Base-by-base conservation (phyloP, 2,888 invertebrate genomes). In the Melanophora roralis region DNA sequence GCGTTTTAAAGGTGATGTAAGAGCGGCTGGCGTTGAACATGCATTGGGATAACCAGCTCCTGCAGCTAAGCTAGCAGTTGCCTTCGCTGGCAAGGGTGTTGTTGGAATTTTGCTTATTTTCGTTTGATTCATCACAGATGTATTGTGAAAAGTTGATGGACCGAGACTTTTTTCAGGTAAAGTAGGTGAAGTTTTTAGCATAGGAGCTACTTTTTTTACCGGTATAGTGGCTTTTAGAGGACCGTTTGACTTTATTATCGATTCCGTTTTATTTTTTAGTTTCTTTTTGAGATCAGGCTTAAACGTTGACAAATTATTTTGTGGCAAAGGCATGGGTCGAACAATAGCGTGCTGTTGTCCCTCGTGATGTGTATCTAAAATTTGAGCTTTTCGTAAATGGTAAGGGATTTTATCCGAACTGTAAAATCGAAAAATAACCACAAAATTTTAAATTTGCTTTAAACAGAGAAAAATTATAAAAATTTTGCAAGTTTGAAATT, bases 201-300 rank as follows among this genome's bases (percentile, higher is more conserved):
- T 83, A 0, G 85, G 84, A 7, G 84, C 83, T 7, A 85, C 84
- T 38, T 84, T 86, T 49, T 85, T 86, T 0, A 86, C 75, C 1
- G 86, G 86, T 51, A 86, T 81, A 5, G 85, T 84, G 9, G 86
- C 86, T 62, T 85, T 86, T 40, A 86, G 59, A 5, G 86, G 86
- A 16, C 82, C 85, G 8, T 74, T 73, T 4, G 83, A 82, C 51
- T 84, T 84, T n/a, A 83, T 74, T 21, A 85, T 83, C 0, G 85
- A 85, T 45, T 83, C 83, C 2, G 82, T 78, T 53, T 80, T 82
- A 1, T 81, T 69, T 68, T 84, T 85, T 1, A 68, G 12, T 77
- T 83, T 85, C 21, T 83, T 84, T 23, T 81, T 82, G 19, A 83
- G 47, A 57, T 84, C 67, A 2, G 78, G 77, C 75, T 83, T 80